phyloP scores from a whole-genome alignment of 2,113 vertebrate species.

The Erythrocercus mccallii region DNA sequence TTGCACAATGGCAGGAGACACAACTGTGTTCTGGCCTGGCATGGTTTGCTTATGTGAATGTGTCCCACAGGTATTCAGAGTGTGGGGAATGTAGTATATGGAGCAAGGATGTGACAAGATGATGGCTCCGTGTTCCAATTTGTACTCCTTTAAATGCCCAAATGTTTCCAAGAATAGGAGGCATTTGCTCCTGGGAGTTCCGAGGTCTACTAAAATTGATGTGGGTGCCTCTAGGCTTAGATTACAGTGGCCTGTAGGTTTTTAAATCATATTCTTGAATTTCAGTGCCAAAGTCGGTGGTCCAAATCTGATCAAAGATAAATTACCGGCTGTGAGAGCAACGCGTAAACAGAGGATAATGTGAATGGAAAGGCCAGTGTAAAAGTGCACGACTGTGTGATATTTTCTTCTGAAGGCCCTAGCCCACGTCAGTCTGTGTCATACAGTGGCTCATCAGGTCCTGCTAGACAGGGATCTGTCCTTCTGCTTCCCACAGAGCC shows the following conservation, averaged over 20 bases:
- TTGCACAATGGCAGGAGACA: background rate
- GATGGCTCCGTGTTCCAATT: background rate
- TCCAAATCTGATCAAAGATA: background rate
- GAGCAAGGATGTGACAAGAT: background rate
- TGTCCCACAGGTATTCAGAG: background rate
- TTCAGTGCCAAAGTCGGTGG: background rate
- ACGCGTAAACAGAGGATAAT: background rate
- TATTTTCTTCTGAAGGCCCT: background rate
- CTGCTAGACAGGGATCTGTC: background rate
- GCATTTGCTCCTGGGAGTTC: background rate
- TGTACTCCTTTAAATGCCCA: background rate
- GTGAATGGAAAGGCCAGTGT: background rate
- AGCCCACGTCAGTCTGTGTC: no score
- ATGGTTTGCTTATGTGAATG: background rate
- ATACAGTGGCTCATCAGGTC: background rate
- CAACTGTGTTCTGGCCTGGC: accelerated
- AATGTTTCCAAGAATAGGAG: background rate
- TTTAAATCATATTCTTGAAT: background rate
- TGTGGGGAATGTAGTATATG: background rate
- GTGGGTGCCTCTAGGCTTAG: background rate
- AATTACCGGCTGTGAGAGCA: background rate
- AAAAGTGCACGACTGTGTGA: background rate
- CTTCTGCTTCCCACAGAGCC: background rate
- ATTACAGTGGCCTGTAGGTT: background rate
- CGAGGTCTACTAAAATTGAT: background rate